Evolutionary conservation across 2,113 vertebrate genomes (phyloP), one percentile per base, ranked within the genome.

Genomic region (Platanista minor): DNA sequence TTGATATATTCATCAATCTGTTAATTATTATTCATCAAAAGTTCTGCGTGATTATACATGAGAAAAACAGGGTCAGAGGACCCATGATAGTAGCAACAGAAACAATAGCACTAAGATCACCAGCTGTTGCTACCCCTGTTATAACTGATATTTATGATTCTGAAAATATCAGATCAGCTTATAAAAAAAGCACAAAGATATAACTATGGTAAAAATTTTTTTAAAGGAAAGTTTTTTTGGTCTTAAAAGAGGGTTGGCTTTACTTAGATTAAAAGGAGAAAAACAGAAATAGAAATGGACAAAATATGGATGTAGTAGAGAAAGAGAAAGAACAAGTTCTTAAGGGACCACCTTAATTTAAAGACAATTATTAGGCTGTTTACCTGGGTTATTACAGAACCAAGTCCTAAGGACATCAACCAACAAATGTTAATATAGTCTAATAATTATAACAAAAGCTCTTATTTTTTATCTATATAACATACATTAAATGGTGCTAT

Each of bases 1-100:
- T 90, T 89, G 72, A 97, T 95, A 80, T 69, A 97, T 94, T 97
- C 92, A 82, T 93, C 91, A 81, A n/a, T 77, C 74, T 95, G 69
- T 81, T 98, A 75, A 95, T 98, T 97, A 96, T 75, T 66, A 95
- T 92, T 94, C 97, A 95, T 87, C 57, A 81, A 57, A 71, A 87
- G 83, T 87, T 96, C 64, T 84, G 66, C 54, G 54, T 94, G 74
- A 94, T 93, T 91, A 95, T 29, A 97, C 41, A 75, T 69, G 66
- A 84, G 69, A 80, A 87, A 88, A 92, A 80, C 4, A 57, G 46
- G 69, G 36, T 49, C 59, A 96, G 59, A 72, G 31, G 69, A 86
- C 10, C 25, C 31, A 18, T 1, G 13, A 8, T 2, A n/a, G 29
- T 31, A 91, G 14, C 33, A 69, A 83, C 15, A 84, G 57, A 95